phyloP scores from a whole-genome alignment of 2,797 vertebrate genomes.

The Sebastes ruberrimus region DNA sequence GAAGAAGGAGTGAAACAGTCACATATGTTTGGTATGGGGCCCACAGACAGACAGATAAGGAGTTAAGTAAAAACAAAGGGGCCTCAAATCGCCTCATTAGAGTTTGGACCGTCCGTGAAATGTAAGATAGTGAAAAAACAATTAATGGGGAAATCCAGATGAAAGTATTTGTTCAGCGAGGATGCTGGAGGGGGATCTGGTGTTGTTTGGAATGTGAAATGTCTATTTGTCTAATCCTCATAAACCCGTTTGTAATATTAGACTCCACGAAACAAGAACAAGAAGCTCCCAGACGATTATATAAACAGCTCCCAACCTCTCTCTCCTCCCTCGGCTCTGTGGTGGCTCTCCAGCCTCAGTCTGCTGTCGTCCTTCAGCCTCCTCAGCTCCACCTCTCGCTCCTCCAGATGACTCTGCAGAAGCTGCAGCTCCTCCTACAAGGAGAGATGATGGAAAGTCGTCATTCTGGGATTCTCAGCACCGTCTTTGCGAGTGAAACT shows the following conservation, averaged over 20 bases:
- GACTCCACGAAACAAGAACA: constrained; percentile 1
- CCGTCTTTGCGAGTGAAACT: not conserved
- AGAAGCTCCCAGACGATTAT: constrained; percentile 12
- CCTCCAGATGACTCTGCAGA: constrained; percentile 89
- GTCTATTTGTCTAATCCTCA: constrained; percentile 52
- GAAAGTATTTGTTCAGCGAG: not conserved
- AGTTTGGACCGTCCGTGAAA: constrained; percentile 21
- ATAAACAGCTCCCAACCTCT: constrained; percentile 82
- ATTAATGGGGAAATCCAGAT: constrained; percentile 22
- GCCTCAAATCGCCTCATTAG: not conserved
- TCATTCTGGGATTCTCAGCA: not conserved
- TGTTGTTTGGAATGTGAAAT: constrained; percentile 36
- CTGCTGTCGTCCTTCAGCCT: constrained; percentile 83
- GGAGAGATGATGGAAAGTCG: not conserved
- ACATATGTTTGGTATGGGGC: constrained; percentile 48
- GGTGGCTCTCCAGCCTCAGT: constrained; percentile 60
- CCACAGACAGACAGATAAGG: constrained; percentile 28
- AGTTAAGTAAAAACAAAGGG: not conserved
- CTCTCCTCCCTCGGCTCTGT: constrained; percentile 79
- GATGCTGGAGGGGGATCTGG: not conserved
- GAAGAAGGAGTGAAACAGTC: constrained; percentile 34
- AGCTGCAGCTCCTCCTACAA: constrained; percentile 88
- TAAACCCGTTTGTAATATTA: constrained; percentile 27
- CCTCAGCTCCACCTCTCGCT: constrained; percentile 87
- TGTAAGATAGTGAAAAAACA: constrained; percentile 2